phyloP scores from a whole-genome alignment of 2,797 vertebrate species.

The Siniperca scherzeri region DNA sequence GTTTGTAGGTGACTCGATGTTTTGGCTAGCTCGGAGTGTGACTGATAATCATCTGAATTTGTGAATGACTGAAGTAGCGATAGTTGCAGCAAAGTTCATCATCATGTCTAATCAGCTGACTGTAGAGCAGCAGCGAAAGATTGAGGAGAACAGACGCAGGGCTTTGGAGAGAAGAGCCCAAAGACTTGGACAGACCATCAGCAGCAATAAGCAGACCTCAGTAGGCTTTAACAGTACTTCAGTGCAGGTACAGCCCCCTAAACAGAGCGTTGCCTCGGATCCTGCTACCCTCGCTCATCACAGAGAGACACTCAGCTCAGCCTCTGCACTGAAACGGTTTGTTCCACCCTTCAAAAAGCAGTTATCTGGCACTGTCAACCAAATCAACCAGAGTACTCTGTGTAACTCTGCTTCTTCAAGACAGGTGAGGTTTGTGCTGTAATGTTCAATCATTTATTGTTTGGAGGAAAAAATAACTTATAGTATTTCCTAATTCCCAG shows the following conservation, averaged over 20 bases:
- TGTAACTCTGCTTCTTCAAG: conserved; percentile 9
- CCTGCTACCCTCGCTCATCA: not conserved
- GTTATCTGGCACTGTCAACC: conserved; percentile 4
- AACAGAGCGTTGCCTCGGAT: not conserved
- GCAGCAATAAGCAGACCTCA: conserved; percentile 31
- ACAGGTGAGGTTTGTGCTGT: conserved; percentile 60
- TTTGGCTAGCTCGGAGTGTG: not conserved
- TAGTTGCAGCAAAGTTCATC: not conserved
- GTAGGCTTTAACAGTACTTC: conserved; percentile 8
- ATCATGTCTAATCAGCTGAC: conserved; percentile 91
- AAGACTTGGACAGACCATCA: conserved; percentile 84
- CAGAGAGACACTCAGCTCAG: conserved; percentile 13
- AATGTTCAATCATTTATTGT: not conserved
- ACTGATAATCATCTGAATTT: not conserved
- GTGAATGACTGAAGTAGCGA: not conserved
- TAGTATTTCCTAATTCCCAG: not conserved
- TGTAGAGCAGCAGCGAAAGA: conserved; percentile 91
- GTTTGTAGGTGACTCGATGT: not conserved
- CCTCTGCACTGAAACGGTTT: conserved; percentile 28
- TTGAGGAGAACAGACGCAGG: conserved; percentile 93
- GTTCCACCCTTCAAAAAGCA: conserved; percentile 40
- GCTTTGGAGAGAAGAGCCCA: conserved; percentile 94
- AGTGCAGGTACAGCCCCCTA: conserved; percentile 10
- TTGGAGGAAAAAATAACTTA: not conserved
- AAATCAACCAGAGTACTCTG: conserved; percentile 24